Evolutionary conservation across 1,140 invertebrate genomes (phyloP).

Genomic region (Drosophila pallidifrons): DNA sequence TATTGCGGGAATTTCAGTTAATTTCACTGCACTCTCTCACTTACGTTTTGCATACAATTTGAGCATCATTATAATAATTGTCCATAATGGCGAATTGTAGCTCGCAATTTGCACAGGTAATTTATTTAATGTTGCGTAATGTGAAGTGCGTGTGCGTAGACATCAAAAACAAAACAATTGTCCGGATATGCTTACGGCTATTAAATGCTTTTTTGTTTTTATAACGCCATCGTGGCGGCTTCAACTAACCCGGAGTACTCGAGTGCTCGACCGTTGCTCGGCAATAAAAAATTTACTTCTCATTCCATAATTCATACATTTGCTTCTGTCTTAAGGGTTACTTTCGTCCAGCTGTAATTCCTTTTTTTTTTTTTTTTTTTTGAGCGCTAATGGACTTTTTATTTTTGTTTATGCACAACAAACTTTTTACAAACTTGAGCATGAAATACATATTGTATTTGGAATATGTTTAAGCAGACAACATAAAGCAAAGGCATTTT

Average conservation of each 20-base stretch:
- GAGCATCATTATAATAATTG: slow-evolving; percentile 75
- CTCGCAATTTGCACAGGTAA: slow-evolving; percentile 68
- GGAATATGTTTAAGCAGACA: no score
- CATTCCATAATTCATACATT: neutral
- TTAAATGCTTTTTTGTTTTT: slow-evolving; percentile 31
- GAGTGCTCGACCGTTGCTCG: neutral
- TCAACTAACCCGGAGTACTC: neutral
- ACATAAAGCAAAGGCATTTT: no score
- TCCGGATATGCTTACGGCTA: slow-evolving; percentile 17
- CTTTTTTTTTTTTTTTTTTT: neutral
- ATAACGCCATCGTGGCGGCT: neutral
- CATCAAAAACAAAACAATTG: slow-evolving; percentile 22
- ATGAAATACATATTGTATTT: no score
- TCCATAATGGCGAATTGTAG: slow-evolving; percentile 40
- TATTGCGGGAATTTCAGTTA: slow-evolving; percentile 33
- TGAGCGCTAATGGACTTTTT: neutral
- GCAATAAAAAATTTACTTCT: neutral
- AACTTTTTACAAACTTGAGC: neutral
- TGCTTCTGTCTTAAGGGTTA: neutral
- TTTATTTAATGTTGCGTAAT: slow-evolving; percentile 60
- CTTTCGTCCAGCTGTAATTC: neutral
- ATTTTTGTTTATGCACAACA: neutral
- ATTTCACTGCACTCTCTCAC: slow-evolving; percentile 36
- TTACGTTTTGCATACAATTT: slow-evolving; percentile 48
- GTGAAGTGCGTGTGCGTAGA: slow-evolving; percentile 20